Base-by-base conservation (phyloP, 2,888 invertebrate species). In the Aleiodes leptofemur region DNA sequence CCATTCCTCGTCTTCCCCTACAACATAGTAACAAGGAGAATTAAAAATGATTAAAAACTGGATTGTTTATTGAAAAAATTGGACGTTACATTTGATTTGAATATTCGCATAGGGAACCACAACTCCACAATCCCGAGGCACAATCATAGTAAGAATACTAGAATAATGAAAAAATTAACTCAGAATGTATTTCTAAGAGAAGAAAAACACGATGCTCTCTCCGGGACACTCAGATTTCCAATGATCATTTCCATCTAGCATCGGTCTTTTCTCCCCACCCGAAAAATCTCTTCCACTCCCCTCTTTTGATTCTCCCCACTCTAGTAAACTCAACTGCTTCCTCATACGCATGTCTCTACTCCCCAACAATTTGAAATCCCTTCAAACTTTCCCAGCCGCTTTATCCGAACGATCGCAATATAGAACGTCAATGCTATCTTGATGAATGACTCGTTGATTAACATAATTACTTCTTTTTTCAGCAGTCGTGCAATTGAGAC, bases 1-100 rank as follows among this genome's bases (percentile, higher is more conserved):
- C 89, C 89, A 90, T 84, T 90, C 90, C 80, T 90, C 90, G 87
- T 90, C 90, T 84, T 90, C 90, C 85, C 90, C 90, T 90, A 82
- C 3, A 86, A 72, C 55, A 68, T 72, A 55, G 69, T 6, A 73
- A 69, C 38, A 50, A 73, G 76, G 53, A 59, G 48, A 16, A 13
- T 55, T 34, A 53, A n/a, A 31, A 16, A 23, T 1, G 9, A 16
- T 51, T 34, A 29, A 14, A 14, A 0, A 64, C 9, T 31, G 2
- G 34, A 7, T 23, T 61, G 14, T 48, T 31, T 4, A 29, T 50
- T 4, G 29, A 29, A 23, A 5, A 16, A 31, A 38, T 13, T 57
- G 29, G 5, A n/a, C 16, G 4, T 59, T 72, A 64, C 64, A 64
- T 43, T 64, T 64, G 14, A 16, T 53, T 53, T 16, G 43, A 14